Evolutionary conservation across 1,140 invertebrate species (phyloP).

Genomic region (Nymphalis io): DNA sequence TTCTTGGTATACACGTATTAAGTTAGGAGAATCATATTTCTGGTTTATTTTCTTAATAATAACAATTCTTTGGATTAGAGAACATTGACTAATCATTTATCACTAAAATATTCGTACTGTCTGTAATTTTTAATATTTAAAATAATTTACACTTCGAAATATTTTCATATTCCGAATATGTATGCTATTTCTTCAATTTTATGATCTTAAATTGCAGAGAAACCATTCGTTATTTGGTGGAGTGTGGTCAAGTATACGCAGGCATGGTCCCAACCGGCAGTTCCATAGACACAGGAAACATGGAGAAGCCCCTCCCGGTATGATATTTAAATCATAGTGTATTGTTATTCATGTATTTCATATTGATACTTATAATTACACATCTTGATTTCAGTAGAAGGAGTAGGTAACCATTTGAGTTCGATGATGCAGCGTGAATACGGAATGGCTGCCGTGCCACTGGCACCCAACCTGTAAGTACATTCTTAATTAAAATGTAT

Average conservation of each 20-base stretch:
- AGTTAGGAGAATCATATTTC: no score
- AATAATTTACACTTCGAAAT: no score
- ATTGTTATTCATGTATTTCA: neutral
- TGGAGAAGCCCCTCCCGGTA: constrained; percentile 61
- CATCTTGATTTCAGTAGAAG: constrained; percentile 48
- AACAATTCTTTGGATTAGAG: no score
- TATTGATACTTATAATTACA: neutral
- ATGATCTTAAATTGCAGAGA: constrained; percentile 83
- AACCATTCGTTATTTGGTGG: constrained; percentile 98
- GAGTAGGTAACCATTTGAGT: constrained; percentile 76
- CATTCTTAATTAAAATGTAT: constrained; percentile 24
- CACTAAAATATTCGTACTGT: no score
- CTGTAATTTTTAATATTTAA: no score
- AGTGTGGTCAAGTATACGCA: constrained; percentile 94
- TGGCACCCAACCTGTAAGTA: constrained; percentile 75
- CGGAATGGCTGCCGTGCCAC: constrained; percentile 61
- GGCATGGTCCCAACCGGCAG: constrained; percentile 78
- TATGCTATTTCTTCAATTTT: neutral
- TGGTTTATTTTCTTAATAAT: no score
- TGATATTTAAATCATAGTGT: constrained; percentile 3
- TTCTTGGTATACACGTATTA: no score
- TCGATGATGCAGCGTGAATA: constrained; percentile 79
- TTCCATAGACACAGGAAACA: constrained; percentile 63
- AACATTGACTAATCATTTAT: no score
- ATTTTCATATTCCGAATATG: no score